Evolutionary conservation across 2,888 invertebrate genomes (phyloP).

Genomic region (Nebria salina): DNA sequence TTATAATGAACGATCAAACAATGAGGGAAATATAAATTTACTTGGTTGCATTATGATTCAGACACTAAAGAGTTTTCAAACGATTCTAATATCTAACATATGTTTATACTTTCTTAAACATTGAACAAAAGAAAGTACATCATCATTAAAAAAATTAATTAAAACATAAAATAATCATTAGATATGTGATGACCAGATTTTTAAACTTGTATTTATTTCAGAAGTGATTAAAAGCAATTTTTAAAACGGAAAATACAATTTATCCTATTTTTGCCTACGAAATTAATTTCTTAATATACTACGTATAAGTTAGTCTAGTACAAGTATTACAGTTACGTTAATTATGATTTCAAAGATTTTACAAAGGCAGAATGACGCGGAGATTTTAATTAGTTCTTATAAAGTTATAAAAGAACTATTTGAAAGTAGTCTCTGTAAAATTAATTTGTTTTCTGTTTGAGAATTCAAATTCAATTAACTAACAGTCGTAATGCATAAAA

Average conservation of each 20-base stretch:
- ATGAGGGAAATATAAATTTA: not conserved
- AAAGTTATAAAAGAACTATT: not conserved
- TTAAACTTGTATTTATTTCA: no score
- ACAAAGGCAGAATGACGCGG: not conserved
- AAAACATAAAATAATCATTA: no score
- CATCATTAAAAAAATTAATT: no score
- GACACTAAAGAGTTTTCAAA: not conserved
- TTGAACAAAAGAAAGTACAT: no score
- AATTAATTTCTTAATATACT: no score
- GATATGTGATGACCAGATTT: no score
- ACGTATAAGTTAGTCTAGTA: no score
- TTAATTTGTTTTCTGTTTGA: conserved; percentile 1
- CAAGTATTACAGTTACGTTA: not conserved
- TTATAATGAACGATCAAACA: not conserved
- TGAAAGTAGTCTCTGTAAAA: not conserved
- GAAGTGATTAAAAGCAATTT: no score
- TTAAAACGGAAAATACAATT: no score
- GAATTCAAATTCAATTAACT: not conserved
- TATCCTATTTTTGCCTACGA: no score
- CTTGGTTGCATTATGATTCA: not conserved
- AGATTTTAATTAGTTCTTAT: not conserved
- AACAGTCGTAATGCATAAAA: not conserved
- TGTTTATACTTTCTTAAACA: not conserved
- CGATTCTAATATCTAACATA: not conserved
- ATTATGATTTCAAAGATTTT: not conserved